These are phyloP conservation scores for Sminthurides bifidus DNA, from an alignment of 1,140 invertebrate genomes.

Conservation along the genomic window DNA sequence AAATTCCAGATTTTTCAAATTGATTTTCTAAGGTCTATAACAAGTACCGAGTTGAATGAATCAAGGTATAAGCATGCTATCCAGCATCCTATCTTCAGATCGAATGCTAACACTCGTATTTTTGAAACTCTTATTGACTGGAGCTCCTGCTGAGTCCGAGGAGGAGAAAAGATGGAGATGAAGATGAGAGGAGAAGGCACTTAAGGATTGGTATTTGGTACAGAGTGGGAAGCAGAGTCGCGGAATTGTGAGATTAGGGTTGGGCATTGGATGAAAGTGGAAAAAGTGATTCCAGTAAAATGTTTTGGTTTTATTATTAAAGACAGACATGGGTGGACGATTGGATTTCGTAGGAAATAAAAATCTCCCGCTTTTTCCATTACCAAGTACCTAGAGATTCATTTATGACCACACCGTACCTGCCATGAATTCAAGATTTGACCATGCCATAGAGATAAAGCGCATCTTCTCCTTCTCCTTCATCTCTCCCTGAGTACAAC, in stretches of 20 bases:
- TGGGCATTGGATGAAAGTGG: not conserved
- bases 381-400: constrained; percentile 6
- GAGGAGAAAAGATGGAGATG: not conserved
- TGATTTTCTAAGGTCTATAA: no score
- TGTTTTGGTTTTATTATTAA: constrained; percentile 9
- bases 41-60: no score
- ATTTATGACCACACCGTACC: constrained; percentile 1
- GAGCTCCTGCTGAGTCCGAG: no score
- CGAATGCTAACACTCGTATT: no score
- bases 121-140: no score
- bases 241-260: not conserved
- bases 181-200: not conserved
- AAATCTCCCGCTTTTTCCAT: constrained; percentile 2
- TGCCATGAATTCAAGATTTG: constrained; percentile 7
- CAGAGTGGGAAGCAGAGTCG: not conserved
- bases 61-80: no score
- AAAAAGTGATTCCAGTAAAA: not conserved
- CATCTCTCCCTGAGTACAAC: no score
- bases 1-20: no score
- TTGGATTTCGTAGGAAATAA: constrained; percentile 7
- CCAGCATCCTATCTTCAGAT: no score
- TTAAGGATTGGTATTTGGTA: no score
- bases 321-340: not conserved
- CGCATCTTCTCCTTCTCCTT: no score
- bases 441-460: no score